Percentiles rank a stretch among this genome's conserved stretches.
Conservation (phyloP, 2,888 invertebrate genomes). For the Xylota segnis region DNA sequence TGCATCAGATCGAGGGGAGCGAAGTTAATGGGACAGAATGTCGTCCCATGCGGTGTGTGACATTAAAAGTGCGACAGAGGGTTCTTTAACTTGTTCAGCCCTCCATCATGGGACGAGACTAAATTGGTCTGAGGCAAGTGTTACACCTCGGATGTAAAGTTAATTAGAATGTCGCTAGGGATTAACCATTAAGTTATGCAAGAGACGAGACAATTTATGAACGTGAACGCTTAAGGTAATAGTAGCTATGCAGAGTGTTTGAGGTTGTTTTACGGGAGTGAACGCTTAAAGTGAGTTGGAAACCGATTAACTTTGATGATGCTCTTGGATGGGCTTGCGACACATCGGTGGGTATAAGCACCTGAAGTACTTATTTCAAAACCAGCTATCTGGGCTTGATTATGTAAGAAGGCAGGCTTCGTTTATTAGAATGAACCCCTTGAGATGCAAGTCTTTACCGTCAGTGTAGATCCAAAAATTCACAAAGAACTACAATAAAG, state of each 20-base stretch:
- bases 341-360: no score
- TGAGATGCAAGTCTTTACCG: no score
- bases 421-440: no score
- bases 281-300: neutral
- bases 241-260: no score
- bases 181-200: neutral
- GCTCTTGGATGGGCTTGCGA: no score
- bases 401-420: no score
- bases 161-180: conserved; percentile 8
- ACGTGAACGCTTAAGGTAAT: neutral
- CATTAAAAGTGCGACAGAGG: conserved; percentile 24
- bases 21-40: conserved; percentile 40
- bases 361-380: no score
- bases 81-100: conserved; percentile 3
- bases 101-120: conserved; percentile 5
- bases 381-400: no score
- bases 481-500: no score
- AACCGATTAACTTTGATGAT: no score
- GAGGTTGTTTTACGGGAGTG: neutral
- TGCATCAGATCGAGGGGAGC: conserved; percentile 7
- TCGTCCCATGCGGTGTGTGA: conserved; percentile 32
- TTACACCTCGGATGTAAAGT: conserved; percentile 1
- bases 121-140: conserved; percentile 7
- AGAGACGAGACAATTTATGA: neutral
- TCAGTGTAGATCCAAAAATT: no score